phyloP scores from a whole-genome alignment of 2,797 vertebrate genomes.

The Rhinichthys osculus region DNA sequence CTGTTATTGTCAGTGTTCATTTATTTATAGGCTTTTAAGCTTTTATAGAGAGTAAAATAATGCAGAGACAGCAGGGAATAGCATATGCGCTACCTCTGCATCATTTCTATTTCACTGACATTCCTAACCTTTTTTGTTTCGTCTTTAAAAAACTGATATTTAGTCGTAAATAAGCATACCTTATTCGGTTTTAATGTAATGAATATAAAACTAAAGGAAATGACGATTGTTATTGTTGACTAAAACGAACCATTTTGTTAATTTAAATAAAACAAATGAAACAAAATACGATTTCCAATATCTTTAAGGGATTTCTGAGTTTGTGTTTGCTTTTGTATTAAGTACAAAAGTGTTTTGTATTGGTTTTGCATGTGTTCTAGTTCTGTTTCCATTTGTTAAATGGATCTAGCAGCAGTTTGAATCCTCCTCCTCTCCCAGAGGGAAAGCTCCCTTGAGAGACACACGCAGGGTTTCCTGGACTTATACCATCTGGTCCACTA shows the following conservation, averaged over 20 bases:
- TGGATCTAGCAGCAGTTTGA: neutral
- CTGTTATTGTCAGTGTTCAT: neutral
- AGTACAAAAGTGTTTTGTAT: neutral
- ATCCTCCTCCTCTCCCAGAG: neutral
- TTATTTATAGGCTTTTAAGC: slow-evolving; percentile 2
- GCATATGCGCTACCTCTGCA: neutral
- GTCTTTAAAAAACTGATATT: neutral
- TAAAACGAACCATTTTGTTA: no score
- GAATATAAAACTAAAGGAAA: neutral
- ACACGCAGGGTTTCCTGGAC: neutral
- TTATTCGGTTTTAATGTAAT: neutral
- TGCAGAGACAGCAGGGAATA: neutral
- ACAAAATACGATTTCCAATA: no score
- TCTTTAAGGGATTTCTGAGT: neutral
- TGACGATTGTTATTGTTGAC: neutral
- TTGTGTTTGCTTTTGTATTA: neutral
- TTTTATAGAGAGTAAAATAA: neutral
- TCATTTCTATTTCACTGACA: neutral
- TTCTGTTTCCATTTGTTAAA: neutral
- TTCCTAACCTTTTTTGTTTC: neutral
- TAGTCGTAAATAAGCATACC: neutral
- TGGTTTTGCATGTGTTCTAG: neutral
- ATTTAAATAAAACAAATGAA: neutral
- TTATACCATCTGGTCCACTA: neutral
- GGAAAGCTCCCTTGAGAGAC: neutral